Conservation (phyloP, 2,797 vertebrate genomes). For the Artibeus jamaicensis region DNA sequence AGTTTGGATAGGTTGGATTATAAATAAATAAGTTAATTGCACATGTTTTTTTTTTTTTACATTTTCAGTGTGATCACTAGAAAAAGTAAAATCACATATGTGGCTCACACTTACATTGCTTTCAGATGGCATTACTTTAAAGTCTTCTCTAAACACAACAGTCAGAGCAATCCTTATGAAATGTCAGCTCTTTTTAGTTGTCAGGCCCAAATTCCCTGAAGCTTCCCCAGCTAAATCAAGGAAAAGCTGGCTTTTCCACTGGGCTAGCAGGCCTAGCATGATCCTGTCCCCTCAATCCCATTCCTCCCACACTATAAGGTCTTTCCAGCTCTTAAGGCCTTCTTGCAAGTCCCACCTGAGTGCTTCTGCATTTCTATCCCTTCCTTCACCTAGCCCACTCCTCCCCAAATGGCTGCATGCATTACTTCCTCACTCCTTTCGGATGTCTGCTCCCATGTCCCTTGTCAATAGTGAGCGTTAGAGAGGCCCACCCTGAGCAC, state of each 20-base stretch:
- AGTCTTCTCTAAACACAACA: neutral
- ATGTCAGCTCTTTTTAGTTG: neutral
- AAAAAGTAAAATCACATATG: conserved; percentile 15
- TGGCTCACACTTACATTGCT: neutral
- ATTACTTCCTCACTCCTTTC: neutral
- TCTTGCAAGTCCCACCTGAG: neutral
- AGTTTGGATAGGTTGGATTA: neutral
- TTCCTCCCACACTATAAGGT: neutral
- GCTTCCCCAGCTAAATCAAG: neutral
- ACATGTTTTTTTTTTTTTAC: neutral
- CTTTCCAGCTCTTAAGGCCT: neutral
- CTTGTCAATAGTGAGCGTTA: neutral
- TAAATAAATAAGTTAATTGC: conserved; percentile 26
- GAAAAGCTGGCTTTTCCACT: neutral
- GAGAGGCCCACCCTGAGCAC: neutral
- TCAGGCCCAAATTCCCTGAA: neutral
- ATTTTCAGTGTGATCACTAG: neutral
- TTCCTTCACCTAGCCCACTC: neutral
- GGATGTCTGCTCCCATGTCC: neutral
- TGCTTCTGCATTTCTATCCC: neutral
- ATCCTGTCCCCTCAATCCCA: neutral
- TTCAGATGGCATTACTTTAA: neutral
- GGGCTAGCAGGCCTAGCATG: too few relatives aligned
- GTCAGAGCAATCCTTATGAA: neutral
- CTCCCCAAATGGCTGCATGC: neutral